These are phyloP conservation scores for Catamblyrhynchus diadema DNA, from an alignment of 2,797 vertebrate species.

Conservation along the genomic window DNA sequence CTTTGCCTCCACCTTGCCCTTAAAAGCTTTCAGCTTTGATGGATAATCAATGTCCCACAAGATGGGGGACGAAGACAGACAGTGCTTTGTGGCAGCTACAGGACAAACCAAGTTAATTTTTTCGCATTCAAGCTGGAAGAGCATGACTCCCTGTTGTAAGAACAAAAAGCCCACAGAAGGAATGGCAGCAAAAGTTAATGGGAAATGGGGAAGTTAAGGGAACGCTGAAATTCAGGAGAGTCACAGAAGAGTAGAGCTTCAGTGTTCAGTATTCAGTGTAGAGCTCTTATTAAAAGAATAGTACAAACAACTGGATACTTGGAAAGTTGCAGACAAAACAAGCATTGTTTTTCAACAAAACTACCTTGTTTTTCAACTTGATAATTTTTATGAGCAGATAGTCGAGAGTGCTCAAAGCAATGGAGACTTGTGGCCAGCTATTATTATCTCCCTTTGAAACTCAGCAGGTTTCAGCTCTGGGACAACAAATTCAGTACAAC, in stretches of 20 bases:
- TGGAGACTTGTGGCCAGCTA: background rate
- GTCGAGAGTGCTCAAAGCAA: background rate
- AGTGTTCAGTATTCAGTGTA: background rate
- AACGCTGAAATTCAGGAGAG: background rate
- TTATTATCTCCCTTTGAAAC: background rate
- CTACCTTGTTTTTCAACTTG: background rate
- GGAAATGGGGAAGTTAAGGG: background rate
- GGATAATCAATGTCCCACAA: background rate
- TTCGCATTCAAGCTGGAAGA: background rate
- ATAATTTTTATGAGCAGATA: background rate
- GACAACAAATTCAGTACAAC: background rate
- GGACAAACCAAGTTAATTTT: background rate
- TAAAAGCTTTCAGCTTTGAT: background rate
- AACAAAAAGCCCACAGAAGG: rapidly evolving
- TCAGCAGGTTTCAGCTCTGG: background rate
- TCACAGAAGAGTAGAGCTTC: too few relatives aligned
- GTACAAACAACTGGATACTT: background rate
- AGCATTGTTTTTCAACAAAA: background rate
- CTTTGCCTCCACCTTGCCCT: background rate
- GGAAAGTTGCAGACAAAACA: background rate
- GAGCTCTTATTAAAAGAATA: background rate
- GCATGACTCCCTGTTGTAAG: background rate
- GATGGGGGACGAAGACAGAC: background rate
- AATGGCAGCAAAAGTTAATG: background rate
- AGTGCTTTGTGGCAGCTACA: background rate